These are phyloP conservation scores for Thamnophis elegans DNA, from an alignment of 2,797 vertebrate species.

Conservation along the genomic window DNA sequence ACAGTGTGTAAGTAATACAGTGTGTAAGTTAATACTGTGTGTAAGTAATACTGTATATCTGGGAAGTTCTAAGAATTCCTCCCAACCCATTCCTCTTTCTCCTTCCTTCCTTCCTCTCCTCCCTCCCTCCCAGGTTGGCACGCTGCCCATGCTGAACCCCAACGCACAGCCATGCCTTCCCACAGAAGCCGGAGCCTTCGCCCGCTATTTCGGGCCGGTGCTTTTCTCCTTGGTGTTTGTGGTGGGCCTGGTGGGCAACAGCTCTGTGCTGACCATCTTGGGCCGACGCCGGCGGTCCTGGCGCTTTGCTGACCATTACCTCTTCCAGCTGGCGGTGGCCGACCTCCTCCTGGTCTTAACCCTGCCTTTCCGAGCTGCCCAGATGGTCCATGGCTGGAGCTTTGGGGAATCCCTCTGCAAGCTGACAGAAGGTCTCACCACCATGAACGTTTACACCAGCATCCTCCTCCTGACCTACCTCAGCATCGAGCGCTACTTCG, in stretches of 20 bases:
- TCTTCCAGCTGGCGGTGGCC: conserved; percentile 64
- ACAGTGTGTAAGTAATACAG: not conserved
- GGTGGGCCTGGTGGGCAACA: conserved; percentile 61
- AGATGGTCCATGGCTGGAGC: conserved; percentile 46
- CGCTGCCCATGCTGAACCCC: conserved; percentile 69
- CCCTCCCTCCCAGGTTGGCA: conserved; percentile 76
- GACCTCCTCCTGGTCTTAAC: conserved; percentile 58
- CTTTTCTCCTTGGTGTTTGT: conserved; percentile 54
- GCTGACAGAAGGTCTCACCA: conserved; percentile 76
- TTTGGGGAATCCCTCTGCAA: conserved; percentile 75
- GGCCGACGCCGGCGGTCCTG: conserved; percentile 21
- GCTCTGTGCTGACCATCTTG: conserved; percentile 53
- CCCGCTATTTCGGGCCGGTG: not conserved
- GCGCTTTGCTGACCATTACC: conserved; percentile 53
- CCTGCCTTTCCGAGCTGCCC: conserved; percentile 56
- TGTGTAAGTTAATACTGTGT: not conserved
- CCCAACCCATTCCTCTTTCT: conserved; percentile 68
- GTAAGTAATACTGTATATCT: not conserved
- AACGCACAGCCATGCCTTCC: not conserved
- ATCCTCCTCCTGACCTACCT: conserved; percentile 82
- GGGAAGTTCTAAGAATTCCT: conserved; percentile 37
- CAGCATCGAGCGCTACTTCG: conserved; percentile 83
- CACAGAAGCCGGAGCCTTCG: conserved; percentile 8
- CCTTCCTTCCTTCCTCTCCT: conserved; percentile 67
- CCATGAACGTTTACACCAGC: conserved; percentile 81